Evolutionary conservation across 2,797 vertebrate species (phyloP).

Genomic region (Vespertilio murinus): DNA sequence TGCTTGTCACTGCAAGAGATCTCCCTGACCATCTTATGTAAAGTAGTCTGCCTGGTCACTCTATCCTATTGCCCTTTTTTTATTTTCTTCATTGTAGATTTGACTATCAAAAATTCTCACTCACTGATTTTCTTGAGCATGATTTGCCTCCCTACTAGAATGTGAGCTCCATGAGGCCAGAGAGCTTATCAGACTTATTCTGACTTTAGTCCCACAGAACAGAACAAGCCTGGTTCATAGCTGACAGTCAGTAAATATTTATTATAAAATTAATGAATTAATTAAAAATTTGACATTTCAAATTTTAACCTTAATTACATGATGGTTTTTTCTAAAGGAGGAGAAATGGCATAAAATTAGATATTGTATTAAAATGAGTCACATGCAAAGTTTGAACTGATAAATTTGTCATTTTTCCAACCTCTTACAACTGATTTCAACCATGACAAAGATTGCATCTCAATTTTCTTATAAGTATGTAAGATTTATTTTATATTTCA

Average conservation of each 20-base stretch:
- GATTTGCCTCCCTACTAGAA: background rate
- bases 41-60: background rate
- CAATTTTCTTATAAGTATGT: background rate
- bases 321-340: background rate
- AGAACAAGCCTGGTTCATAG: background rate
- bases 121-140: background rate
- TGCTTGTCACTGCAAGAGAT: background rate
- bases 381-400: background rate
- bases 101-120: background rate
- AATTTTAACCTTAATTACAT: background rate
- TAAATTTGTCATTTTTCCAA: background rate
- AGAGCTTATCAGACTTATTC: background rate
- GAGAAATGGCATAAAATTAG: background rate
- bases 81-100: background rate
- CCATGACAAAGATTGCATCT: background rate
- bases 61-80: background rate
- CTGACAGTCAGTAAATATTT: background rate
- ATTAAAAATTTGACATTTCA: background rate
- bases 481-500: background rate
- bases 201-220: background rate
- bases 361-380: conserved; percentile 2
- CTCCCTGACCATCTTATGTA: background rate
- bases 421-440: background rate
- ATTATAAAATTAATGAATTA: background rate
- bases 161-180: background rate